These are phyloP conservation scores for Heptranchias perlo DNA, from an alignment of 2,113 vertebrate genomes.

Conservation along the genomic window DNA sequence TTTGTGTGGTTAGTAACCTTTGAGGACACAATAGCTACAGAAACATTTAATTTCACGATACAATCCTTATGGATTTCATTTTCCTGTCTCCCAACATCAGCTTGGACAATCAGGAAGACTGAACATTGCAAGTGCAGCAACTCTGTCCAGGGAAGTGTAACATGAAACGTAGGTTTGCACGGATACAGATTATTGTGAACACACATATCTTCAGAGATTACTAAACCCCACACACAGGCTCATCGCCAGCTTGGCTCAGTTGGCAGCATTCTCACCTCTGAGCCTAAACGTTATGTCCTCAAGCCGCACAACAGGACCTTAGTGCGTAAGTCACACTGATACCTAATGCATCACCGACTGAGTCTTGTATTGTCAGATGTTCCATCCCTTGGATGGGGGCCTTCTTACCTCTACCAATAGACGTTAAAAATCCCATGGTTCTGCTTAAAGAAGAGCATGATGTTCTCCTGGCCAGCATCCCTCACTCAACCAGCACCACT, in stretches of 20 bases:
- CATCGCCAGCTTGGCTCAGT: not conserved
- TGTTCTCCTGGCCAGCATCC: not conserved
- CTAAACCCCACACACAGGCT: not conserved
- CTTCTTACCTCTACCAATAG: too few relatives aligned
- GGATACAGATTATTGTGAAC: not conserved
- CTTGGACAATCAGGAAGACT: not conserved
- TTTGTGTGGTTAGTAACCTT: not conserved
- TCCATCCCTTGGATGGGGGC: too few relatives aligned
- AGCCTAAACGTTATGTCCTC: too few relatives aligned
- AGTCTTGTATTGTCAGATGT: not conserved
- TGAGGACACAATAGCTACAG: not conserved
- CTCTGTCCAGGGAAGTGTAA: not conserved
- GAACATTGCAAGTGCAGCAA: not conserved
- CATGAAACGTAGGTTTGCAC: not conserved
- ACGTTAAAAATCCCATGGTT: not conserved
- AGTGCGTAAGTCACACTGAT: not conserved
- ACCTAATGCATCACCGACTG: not conserved
- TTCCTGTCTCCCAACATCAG: not conserved
- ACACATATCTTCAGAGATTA: not conserved
- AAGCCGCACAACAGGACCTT: not conserved
- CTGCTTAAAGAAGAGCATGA: not conserved
- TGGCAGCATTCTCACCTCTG: not conserved
- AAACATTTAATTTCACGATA: not conserved
- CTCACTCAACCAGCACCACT: not conserved
- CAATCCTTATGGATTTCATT: not conserved